Base-by-base conservation (phyloP, 2,888 invertebrate species). In the Exocentrus adspersus region DNA sequence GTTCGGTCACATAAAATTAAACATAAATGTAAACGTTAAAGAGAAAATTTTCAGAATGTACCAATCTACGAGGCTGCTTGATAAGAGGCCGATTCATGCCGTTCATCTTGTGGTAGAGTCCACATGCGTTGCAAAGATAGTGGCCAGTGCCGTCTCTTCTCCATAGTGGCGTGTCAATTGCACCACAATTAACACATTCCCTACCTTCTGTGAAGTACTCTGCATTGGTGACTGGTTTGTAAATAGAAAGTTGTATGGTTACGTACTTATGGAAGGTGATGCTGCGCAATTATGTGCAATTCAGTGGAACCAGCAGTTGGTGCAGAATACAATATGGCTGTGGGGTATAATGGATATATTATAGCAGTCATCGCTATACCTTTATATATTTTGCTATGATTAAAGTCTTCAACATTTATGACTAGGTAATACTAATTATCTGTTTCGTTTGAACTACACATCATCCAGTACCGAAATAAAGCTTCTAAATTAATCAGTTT, bases 121-220 rank as follows among this genome's bases (percentile, higher is more conserved):
- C 98, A 86, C 99, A 99, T 72, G 98, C 98, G 88, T 99, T 99
- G 90, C 99, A 99, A 78, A 98, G 90, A 86, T 98, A 98, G 87
- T 98, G 97, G 72, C 98, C 98, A 78, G 96, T 97, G 83, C 96
- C 96, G 88, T 99, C 98, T 82, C 99, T 90, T 75, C 98, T 90
- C 99, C 98, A 98, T 76, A 98, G 88, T 69, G 98, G 98, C 75
- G 98, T 99, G 79, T 86, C 94, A 80, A 95, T 95, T 69, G 97
- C 96, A 67, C 97, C 97, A 83, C 98, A 98, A 87, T 98, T 98
- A 63, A 97, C 97, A 85, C 98, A 98, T 85, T 98, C 97, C 72
- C 98, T 90, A 17, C 97, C 97, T 84, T 98, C 98, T 77, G 82
- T 82, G 79, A 82, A 83, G 77, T 80, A 83, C 71, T 83, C 83